These are phyloP conservation scores for Peucedramus taeniatus DNA, from an alignment of 2,113 vertebrate genomes.

Conservation along the genomic window DNA sequence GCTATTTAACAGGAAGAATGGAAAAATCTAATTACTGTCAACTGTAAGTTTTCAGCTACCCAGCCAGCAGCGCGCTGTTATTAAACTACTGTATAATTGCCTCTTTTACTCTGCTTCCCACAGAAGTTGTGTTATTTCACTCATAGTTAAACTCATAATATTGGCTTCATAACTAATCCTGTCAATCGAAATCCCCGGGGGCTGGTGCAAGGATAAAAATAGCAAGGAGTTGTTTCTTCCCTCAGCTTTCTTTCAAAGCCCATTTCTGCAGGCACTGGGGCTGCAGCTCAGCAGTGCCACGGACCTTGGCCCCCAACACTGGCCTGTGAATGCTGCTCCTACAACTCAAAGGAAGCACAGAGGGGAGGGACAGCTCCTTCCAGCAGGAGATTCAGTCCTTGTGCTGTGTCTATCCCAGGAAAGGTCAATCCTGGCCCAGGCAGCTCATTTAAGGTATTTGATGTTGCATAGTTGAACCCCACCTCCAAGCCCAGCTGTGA, in stretches of 20 bases:
- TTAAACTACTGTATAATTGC: constrained; percentile 70
- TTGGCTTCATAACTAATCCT: constrained; percentile 63
- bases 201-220: constrained; percentile 17
- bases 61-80: constrained; percentile 59
- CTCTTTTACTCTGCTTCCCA: constrained; percentile 65
- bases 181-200: constrained; percentile 67
- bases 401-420: not conserved
- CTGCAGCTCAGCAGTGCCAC: not conserved
- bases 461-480: not conserved
- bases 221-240: not conserved
- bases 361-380: not conserved
- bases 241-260: not conserved
- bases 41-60: constrained; percentile 60
- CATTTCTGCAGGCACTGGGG: not conserved
- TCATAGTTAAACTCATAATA: constrained; percentile 66
- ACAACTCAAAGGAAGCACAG: accelerated
- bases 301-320: not conserved
- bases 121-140: constrained; percentile 73
- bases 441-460: not conserved
- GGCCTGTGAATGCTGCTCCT: accelerated
- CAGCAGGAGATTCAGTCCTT: not conserved
- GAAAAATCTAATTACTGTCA: constrained; percentile 73
- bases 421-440: not conserved
- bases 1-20: constrained; percentile 57
- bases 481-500: not conserved